Evolutionary conservation across 2,888 invertebrate species (phyloP).

Genomic region (Eulithis testata): DNA sequence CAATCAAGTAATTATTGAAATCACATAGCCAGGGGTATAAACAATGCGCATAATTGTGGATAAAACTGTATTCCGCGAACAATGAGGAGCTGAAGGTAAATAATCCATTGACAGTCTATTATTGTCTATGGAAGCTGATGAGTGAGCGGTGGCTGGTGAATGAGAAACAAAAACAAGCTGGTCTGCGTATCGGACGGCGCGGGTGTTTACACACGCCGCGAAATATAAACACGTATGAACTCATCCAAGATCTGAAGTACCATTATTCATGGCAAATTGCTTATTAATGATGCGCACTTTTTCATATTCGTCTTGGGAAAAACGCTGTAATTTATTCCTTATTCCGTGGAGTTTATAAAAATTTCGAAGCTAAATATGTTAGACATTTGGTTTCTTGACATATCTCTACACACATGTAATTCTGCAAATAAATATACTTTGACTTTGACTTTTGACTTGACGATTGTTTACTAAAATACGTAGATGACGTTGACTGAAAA

Average conservation of each 20-base stretch:
- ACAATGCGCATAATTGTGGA: constrained; percentile 35
- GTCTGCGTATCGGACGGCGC: constrained; percentile 43
- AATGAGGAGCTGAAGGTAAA: constrained; percentile 45
- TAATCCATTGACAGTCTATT: constrained; percentile 43
- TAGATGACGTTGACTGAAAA: background rate
- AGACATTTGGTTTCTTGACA: background rate
- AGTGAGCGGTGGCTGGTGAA: constrained; percentile 44
- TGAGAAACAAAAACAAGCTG: constrained; percentile 62
- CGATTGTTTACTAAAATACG: background rate
- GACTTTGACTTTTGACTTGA: too few species aligned
- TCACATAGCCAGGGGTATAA: constrained; percentile 33
- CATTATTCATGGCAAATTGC: constrained; percentile 50
- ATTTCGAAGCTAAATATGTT: background rate
- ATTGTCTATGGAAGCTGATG: constrained; percentile 51
- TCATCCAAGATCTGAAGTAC: constrained; percentile 45
- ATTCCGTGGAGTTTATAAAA: background rate
- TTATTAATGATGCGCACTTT: constrained; percentile 33
- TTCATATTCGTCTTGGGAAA: constrained; percentile 23
- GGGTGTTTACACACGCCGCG: constrained; percentile 51
- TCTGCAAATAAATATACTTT: too few species aligned
- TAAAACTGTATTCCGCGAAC: constrained; percentile 40
- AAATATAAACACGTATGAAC: constrained; percentile 53
- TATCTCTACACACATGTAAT: too few species aligned
- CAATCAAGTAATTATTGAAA: constrained; percentile 30
- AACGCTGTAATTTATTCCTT: constrained; percentile 11